Evolutionary conservation across 1,140 invertebrate genomes (phyloP).

Genomic region (Campodea augens): DNA sequence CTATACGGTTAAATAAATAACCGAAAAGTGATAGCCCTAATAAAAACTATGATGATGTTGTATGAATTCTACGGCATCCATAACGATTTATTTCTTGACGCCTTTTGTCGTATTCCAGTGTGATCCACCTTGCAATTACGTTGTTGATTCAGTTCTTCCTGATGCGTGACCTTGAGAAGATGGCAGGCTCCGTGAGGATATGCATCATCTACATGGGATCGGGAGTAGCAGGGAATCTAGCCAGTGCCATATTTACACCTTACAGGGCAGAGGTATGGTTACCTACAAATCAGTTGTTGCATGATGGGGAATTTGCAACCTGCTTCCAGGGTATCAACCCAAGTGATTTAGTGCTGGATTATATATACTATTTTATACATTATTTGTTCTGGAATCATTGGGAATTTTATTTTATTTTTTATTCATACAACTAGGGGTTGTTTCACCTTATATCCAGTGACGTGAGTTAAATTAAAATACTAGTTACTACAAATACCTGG

Average conservation of each 20-base stretch:
- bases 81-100: too few relatives aligned
- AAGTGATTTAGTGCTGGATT: background rate
- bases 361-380: constrained; percentile 7
- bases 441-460: too few relatives aligned
- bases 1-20: too few relatives aligned
- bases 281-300: too few relatives aligned
- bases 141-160: constrained; percentile 79
- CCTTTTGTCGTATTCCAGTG: constrained; percentile 31
- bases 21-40: too few relatives aligned
- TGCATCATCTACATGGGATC: constrained; percentile 85
- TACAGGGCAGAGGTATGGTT: constrained; percentile 90
- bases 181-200: constrained; percentile 80
- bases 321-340: constrained; percentile 10
- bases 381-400: constrained; percentile 29
- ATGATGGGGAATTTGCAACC: too few relatives aligned
- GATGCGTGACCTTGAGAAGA: constrained; percentile 88
- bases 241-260: constrained; percentile 93
- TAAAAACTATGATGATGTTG: too few relatives aligned
- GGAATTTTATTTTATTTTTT: constrained; percentile 6
- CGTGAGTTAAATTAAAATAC: too few relatives aligned
- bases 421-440: too few relatives aligned
- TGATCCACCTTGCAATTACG: constrained; percentile 76
- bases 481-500: too few relatives aligned
- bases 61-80: background rate
- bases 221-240: constrained; percentile 88